Conservation (phyloP, 2,797 vertebrate genomes). For the Sebastes matsubarae region DNA sequence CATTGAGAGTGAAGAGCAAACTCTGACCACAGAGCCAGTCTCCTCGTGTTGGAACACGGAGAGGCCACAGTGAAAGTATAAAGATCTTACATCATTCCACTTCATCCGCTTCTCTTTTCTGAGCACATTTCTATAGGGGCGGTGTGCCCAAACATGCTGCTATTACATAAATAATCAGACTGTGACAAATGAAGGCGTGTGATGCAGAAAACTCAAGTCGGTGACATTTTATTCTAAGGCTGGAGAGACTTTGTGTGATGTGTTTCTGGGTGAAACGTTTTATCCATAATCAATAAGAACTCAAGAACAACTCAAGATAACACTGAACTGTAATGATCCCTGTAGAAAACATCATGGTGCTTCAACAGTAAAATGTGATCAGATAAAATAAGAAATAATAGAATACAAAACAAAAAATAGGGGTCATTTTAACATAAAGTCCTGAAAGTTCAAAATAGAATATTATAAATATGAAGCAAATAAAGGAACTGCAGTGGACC, state of each 20-base stretch:
- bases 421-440: not conserved
- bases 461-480: not conserved
- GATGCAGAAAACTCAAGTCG: not conserved
- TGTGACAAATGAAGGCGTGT: not conserved
- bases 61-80: slow-evolving; percentile 12
- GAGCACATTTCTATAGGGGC: not conserved
- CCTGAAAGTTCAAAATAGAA: not conserved
- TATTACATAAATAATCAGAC: slow-evolving; percentile 12
- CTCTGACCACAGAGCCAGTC: slow-evolving; percentile 54
- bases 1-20: slow-evolving; percentile 56
- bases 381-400: not conserved
- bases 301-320: not conserved
- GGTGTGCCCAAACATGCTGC: slow-evolving; percentile 20
- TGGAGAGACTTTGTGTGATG: not conserved
- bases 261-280: not conserved
- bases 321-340: not conserved
- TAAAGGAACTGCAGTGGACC: not conserved
- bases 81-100: slow-evolving; percentile 10
- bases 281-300: not conserved
- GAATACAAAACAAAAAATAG: not conserved
- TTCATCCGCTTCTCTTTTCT: not conserved
- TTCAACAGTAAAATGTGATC: not conserved
- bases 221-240: not conserved
- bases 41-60: slow-evolving; percentile 63
- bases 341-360: too few relatives aligned